Percentiles rank a stretch among this genome's conserved stretches.
Conservation (phyloP, 2,797 vertebrate species). For the Poecilia gillii region DNA sequence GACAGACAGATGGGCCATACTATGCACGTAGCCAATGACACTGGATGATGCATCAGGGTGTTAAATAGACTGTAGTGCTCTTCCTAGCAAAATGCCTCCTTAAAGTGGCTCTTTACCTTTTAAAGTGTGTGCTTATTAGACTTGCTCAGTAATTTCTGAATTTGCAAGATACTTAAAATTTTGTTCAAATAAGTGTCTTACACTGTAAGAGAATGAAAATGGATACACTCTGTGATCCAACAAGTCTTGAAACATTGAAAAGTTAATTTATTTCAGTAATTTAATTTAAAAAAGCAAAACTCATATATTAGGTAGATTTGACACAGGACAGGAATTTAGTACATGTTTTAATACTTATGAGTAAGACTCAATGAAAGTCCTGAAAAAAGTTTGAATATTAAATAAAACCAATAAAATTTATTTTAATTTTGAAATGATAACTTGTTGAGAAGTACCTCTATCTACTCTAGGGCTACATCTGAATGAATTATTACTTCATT, state of each 20-base stretch:
- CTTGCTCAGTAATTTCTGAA: slow-evolving; percentile 61
- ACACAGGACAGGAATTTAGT: background rate
- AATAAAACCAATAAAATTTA: background rate
- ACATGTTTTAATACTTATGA: background rate
- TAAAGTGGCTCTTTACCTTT: slow-evolving; percentile 63
- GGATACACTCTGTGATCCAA: background rate
- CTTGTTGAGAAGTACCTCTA: background rate
- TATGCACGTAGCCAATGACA: slow-evolving; percentile 61
- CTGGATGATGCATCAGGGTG: slow-evolving; percentile 70
- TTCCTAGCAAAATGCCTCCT: slow-evolving; percentile 65
- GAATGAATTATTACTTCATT: background rate
- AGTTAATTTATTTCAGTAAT: background rate
- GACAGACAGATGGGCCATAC: slow-evolving; percentile 73
- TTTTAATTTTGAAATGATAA: background rate
- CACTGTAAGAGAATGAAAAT: background rate
- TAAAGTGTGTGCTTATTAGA: slow-evolving; percentile 52
- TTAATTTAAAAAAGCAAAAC: background rate
- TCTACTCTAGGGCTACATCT: too few species aligned
- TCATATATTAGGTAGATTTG: background rate
- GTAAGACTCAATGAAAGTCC: background rate
- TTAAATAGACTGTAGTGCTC: slow-evolving; percentile 78
- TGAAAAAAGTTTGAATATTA: background rate
- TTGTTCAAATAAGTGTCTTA: slow-evolving; percentile 44
- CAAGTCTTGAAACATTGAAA: background rate
- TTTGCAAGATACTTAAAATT: slow-evolving; percentile 57